These are phyloP conservation scores for Cyclina sinensis DNA, from an alignment of 1,140 invertebrate genomes.

Conservation along the genomic window DNA sequence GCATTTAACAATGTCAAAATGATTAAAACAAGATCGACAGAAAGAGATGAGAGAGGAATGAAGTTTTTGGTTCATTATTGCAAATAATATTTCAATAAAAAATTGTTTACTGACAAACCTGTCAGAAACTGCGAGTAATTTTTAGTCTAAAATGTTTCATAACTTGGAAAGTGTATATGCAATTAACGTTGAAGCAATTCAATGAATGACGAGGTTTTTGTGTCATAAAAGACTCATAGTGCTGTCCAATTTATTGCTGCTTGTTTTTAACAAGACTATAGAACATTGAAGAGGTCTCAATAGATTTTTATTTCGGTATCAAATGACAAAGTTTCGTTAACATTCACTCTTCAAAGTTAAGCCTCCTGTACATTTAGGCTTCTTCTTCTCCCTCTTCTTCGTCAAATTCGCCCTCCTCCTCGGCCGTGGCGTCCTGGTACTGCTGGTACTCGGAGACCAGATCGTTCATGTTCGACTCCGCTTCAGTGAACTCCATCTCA, in stretches of 20 bases:
- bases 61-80: background rate
- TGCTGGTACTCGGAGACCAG: slow-evolving; percentile 97
- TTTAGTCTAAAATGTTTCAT: too few species aligned
- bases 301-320: too few species aligned
- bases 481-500: slow-evolving; percentile 92
- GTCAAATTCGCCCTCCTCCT: slow-evolving; percentile 83
- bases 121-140: too few species aligned
- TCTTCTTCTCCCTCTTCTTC: slow-evolving; percentile 91
- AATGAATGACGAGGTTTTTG: too few species aligned
- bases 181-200: too few species aligned
- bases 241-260: too few species aligned
- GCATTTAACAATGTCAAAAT: background rate
- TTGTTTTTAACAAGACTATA: too few species aligned
- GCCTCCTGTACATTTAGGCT: background rate
- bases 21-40: background rate
- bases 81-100: background rate
- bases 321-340: too few species aligned
- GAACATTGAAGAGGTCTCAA: too few species aligned
- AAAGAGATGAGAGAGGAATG: background rate
- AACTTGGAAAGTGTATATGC: too few species aligned
- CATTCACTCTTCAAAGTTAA: background rate
- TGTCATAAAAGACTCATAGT: too few species aligned
- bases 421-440: slow-evolving; percentile 90
- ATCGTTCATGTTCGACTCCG: slow-evolving; percentile 93
- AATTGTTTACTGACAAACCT: too few species aligned